Base-by-base conservation (phyloP, 2,888 invertebrate genomes). In the Tetragonisca angustula region DNA sequence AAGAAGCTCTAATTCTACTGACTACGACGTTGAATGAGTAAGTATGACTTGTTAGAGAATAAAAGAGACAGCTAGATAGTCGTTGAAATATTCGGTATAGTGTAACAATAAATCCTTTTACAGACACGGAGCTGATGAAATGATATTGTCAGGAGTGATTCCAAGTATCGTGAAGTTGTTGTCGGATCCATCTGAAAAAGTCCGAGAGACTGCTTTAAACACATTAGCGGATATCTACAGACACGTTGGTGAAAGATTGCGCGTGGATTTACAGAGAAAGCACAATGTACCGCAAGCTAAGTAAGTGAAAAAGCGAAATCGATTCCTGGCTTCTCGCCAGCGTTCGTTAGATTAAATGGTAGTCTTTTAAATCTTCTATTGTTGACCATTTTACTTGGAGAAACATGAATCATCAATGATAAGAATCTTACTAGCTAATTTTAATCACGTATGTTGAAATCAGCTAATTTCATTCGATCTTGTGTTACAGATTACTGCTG, bases 141-240 rank as follows among this genome's bases (percentile, higher is more conserved):
- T 99, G 85, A 97, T 97, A 75, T 95, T 99, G 73, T 97, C 97
- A 13, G 97, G 97, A 59, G 97, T 98, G 65, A 97, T 98, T 88
- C 97, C 98, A 4, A 96, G 96, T 88, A 96, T 99, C 79, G 97
- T 98, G 9, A 97, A 97, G 90, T 95, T 99, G 76, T 95, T 98
- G 76, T 97, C 97, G 1, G 99, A 99, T 95, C 98, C 98, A 9
- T 98, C 97, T 89, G 96, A 96, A 54, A 96, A 97, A 70, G 99
- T 99, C 11, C 95, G 99, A 27, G 99, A 99, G 94, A 97, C 98
- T 6, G 98, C 99, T 5, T 96, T 97, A 93, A 96, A 96, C 90
- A 97, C 98, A 15, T 94, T 99, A 70, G 97, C 98, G 61, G 98
- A 98, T 93, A 97, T 99, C 67, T 99, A 99, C 94, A 96, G 98